These are phyloP conservation scores for Syritta pipiens DNA, from an alignment of 2,888 invertebrate genomes.

Conservation along the genomic window DNA sequence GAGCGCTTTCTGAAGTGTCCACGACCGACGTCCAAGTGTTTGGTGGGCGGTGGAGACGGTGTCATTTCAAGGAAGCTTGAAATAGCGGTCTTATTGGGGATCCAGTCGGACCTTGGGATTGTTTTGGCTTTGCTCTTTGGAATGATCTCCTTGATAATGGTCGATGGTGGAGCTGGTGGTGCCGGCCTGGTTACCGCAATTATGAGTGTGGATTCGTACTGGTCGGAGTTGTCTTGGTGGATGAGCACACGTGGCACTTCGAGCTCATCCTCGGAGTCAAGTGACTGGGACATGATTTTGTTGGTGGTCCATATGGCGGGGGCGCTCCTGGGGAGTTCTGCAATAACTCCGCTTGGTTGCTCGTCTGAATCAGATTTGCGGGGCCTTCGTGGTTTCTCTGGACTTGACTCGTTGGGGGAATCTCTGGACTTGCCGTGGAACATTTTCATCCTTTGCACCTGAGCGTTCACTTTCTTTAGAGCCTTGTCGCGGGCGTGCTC, in stretches of 20 bases:
- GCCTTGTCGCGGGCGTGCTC: conserved; percentile 72
- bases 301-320: conserved; percentile 75
- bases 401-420: conserved; percentile 30
- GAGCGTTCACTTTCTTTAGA: conserved; percentile 74
- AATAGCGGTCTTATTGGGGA: conserved; percentile 73
- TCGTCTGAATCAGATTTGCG: conserved; percentile 45
- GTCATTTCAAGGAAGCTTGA: conserved; percentile 71
- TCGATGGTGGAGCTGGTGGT: conserved; percentile 59
- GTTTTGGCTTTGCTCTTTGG: conserved; percentile 42
- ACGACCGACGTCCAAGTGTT: conserved; percentile 39
- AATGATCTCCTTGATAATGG: conserved; percentile 58
- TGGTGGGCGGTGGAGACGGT: conserved; percentile 52
- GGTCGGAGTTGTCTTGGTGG: conserved; percentile 76
- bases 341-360: conserved; percentile 50
- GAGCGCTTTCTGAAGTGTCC: conserved; percentile 71
- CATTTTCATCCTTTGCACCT: conserved; percentile 74
- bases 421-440: conserved; percentile 70
- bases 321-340: conserved; percentile 44
- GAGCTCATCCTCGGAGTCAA: conserved; percentile 69
- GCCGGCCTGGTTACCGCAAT: conserved; percentile 75
- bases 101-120: conserved; percentile 70
- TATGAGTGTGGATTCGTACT: conserved; percentile 76
- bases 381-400: conserved; percentile 26
- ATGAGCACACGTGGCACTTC: conserved; percentile 76
- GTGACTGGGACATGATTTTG: conserved; percentile 72